These are phyloP conservation scores for Esox masquinongy DNA, from an alignment of 2,797 vertebrate species.

Conservation along the genomic window DNA sequence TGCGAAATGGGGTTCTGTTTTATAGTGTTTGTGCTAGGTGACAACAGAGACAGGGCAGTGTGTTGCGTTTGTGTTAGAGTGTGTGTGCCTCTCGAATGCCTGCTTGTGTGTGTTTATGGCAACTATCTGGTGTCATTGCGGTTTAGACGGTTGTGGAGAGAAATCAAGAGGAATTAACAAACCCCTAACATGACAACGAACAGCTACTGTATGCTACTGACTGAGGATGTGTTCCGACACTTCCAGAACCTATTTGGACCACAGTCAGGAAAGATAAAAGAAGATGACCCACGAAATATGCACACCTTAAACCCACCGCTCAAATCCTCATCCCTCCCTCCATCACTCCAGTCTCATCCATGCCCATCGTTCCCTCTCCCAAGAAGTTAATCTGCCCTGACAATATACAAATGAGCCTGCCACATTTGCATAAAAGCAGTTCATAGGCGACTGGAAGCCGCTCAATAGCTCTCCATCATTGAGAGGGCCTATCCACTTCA, in stretches of 20 bases:
- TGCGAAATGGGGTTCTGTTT: neutral
- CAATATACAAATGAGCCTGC: constrained; percentile 32
- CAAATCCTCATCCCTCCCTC: neutral
- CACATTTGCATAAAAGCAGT: constrained; percentile 34
- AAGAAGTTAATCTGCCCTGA: constrained; percentile 29
- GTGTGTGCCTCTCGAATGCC: neutral
- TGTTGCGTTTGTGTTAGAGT: neutral
- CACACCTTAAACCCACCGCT: neutral
- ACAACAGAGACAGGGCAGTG: neutral
- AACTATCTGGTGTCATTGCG: neutral
- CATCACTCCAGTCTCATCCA: neutral
- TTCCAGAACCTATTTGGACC: neutral
- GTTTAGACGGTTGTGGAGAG: neutral
- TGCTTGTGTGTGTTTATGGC: neutral
- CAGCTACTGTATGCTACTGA: neutral
- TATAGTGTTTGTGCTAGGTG: neutral
- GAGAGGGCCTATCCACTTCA: neutral
- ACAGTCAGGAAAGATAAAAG: neutral
- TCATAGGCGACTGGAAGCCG: constrained; percentile 21
- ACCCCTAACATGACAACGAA: neutral
- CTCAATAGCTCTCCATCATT: constrained; percentile 7
- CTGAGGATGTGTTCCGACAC: neutral
- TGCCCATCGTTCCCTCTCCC: constrained; percentile 7
- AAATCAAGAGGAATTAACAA: neutral
- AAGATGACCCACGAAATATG: neutral